Percentiles rank a stretch among this genome's conserved stretches.
Evolutionary conservation across 2,797 vertebrate genomes (phyloP).

Genomic region (Macropodus opercularis): DNA sequence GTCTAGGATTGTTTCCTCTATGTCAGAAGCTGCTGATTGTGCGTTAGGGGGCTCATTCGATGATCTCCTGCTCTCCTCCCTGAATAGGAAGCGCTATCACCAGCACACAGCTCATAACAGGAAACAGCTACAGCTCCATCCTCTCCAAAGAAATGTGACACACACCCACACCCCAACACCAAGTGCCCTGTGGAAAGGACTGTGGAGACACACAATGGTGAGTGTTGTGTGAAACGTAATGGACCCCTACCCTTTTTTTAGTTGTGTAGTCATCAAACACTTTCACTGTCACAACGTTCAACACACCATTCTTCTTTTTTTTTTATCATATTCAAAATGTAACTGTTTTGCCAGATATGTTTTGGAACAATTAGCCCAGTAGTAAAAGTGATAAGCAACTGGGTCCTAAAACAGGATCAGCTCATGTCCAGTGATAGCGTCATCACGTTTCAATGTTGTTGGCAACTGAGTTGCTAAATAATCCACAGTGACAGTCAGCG

Average conservation of each 20-base stretch:
- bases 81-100: slow-evolving; percentile 72
- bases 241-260: slow-evolving; percentile 50
- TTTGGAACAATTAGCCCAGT: background rate
- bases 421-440: slow-evolving; percentile 13
- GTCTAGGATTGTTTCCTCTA: background rate
- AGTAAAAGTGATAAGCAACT: slow-evolving; percentile 3
- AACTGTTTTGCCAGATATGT: slow-evolving; percentile 21
- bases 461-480: slow-evolving; percentile 1
- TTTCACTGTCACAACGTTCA: background rate
- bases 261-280: too few species aligned
- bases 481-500: slow-evolving; percentile 15
- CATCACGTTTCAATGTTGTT: slow-evolving; percentile 7
- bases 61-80: slow-evolving; percentile 41
- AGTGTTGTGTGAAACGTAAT: slow-evolving; percentile 72
- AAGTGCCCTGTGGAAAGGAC: slow-evolving; percentile 56
- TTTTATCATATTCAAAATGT: background rate
- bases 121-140: slow-evolving; percentile 72
- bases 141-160: slow-evolving; percentile 72
- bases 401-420: slow-evolving; percentile 17
- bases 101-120: slow-evolving; percentile 67
- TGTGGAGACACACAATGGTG: slow-evolving; percentile 73
- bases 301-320: slow-evolving; percentile 17
- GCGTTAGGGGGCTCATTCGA: background rate
- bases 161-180: slow-evolving; percentile 21
- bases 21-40: slow-evolving; percentile 37